phyloP scores from a whole-genome alignment of 2,113 vertebrate genomes.

The Silurus meridionalis region DNA sequence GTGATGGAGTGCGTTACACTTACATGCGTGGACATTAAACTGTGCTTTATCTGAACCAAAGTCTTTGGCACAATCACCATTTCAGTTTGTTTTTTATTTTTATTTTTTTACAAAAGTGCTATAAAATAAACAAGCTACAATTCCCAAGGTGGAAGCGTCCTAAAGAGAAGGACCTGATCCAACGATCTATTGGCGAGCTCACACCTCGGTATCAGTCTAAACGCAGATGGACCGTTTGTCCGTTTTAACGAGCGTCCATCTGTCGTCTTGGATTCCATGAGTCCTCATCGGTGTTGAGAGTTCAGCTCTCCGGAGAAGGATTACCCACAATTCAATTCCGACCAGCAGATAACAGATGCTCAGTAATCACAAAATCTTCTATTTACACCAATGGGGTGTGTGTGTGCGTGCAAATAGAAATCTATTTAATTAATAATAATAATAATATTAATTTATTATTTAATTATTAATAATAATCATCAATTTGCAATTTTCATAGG shows the following conservation, averaged over 20 bases:
- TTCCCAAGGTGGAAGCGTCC: conserved; percentile 2
- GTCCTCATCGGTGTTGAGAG: not conserved
- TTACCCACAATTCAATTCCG: not conserved
- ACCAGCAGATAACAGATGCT: conserved; percentile 11
- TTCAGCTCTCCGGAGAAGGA: conserved; percentile 3
- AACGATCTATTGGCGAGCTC: not conserved
- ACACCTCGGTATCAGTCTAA: not conserved
- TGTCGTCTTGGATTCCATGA: conserved; percentile 4
- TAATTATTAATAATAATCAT: conserved; percentile 21
- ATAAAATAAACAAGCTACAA: conserved; percentile 10
- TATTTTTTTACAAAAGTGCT: conserved; percentile 57
- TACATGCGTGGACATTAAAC: conserved; percentile 41
- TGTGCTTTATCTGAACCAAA: conserved; percentile 50
- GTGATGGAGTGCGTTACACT: conserved; percentile 45
- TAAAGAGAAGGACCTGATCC: conserved; percentile 29
- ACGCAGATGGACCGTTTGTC: conserved; percentile 1
- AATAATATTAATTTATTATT: conserved; percentile 19
- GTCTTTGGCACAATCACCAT: conserved; percentile 52
- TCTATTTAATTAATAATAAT: conserved; percentile 10
- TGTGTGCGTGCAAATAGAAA: not conserved
- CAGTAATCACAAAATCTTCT: conserved; percentile 13
- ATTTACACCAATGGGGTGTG: not conserved
- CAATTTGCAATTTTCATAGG: conserved; percentile 26
- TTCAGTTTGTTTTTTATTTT: conserved; percentile 60
- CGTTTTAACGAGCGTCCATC: not conserved